Evolutionary conservation across 2,797 vertebrate species (phyloP).

Genomic region (Smutsia gigantea): DNA sequence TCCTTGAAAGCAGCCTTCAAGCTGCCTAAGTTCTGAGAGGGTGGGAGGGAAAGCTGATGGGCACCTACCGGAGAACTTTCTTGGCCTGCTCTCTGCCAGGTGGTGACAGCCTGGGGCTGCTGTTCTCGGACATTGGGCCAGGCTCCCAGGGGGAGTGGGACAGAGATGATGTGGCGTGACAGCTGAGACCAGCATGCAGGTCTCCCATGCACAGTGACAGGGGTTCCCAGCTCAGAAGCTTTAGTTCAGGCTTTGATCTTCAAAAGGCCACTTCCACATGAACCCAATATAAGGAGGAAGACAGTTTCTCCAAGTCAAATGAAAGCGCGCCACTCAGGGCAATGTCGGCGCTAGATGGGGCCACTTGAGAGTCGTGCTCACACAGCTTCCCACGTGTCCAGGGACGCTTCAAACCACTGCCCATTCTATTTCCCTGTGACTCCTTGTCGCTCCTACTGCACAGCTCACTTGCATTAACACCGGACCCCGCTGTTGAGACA

Average conservation of each 20-base stretch:
- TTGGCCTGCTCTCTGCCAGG: rapidly evolving
- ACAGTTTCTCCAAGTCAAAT: neutral
- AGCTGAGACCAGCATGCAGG: neutral
- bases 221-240: neutral
- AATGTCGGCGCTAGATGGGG: neutral
- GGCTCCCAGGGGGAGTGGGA: neutral
- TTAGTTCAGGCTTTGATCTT: neutral
- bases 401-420: neutral
- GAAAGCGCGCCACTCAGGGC: neutral
- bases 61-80: neutral
- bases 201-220: neutral
- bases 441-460: neutral
- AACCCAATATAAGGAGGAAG: neutral
- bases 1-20: neutral
- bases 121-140: neutral
- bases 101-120: rapidly evolving
- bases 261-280: neutral
- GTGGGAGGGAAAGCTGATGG: neutral
- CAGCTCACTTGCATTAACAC: neutral
- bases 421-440: neutral
- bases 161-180: rapidly evolving
- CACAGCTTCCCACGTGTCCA: rapidly evolving
- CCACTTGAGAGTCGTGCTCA: rapidly evolving
- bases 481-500: neutral
- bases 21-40: neutral